Conservation (phyloP, 2,797 vertebrate genomes). For the Enteromius thamalakanensis region DNA sequence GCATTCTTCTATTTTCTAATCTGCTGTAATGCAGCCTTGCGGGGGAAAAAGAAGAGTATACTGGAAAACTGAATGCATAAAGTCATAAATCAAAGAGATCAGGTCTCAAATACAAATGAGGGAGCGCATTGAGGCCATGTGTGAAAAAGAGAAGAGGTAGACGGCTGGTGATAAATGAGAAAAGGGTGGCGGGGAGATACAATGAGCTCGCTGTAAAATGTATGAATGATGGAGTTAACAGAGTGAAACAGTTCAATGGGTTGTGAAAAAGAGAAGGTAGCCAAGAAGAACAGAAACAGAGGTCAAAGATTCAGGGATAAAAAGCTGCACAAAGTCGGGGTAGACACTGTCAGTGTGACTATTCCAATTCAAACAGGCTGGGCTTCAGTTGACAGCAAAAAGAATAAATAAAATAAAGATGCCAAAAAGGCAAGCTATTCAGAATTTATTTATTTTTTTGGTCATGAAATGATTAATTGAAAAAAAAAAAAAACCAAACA, state of each 20-base stretch:
- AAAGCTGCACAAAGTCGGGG: constrained; percentile 6
- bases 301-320: constrained; percentile 41
- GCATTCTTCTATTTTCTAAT: constrained; percentile 48
- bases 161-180: constrained; percentile 42
- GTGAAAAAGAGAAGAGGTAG: constrained; percentile 32
- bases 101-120: constrained; percentile 48
- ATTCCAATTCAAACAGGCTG: constrained; percentile 1
- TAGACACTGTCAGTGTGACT: background rate
- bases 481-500: too few relatives aligned
- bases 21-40: constrained; percentile 47
- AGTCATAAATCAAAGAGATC: constrained; percentile 52
- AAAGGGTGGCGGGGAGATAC: constrained; percentile 33
- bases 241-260: constrained; percentile 42
- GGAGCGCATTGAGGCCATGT: constrained; percentile 31
- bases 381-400: background rate
- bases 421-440: background rate
- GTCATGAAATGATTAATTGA: background rate
- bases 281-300: constrained; percentile 33
- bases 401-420: too few relatives aligned
- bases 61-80: constrained; percentile 37
- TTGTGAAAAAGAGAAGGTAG: constrained; percentile 46
- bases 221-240: constrained; percentile 44
- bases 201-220: constrained; percentile 40
- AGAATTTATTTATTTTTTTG: background rate
- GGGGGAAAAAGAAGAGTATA: constrained; percentile 36